A percentile compares a stretch with the other conserved stretches of the same genome.
Evolutionary conservation across 2,797 vertebrate species (phyloP).

Genomic region (Phylloscopus collybita): DNA sequence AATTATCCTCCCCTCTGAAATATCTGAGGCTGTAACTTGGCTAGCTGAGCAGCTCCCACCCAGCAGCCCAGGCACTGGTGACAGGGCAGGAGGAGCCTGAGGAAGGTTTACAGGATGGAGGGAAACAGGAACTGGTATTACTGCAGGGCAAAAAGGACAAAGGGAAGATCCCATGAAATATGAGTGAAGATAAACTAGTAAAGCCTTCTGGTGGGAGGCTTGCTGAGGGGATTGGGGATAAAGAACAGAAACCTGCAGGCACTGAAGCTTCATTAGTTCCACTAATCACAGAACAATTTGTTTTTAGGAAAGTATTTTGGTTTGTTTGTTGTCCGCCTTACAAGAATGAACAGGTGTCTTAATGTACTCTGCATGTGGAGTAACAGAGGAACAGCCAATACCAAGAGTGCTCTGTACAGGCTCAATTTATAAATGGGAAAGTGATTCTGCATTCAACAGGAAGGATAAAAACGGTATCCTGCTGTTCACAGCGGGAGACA

Average conservation of each 20-base stretch:
- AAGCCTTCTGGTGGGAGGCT: not conserved
- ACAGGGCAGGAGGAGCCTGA: not conserved
- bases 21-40: not conserved
- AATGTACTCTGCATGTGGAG: not conserved
- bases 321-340: conserved; percentile 35
- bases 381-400: conserved; percentile 28
- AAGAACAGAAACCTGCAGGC: not conserved
- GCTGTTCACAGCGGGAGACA: conserved; percentile 72
- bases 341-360: conserved; percentile 49
- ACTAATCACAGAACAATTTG: conserved; percentile 40
- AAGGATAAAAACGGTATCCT: conserved; percentile 69
- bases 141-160: not conserved
- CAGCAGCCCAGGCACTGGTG: not conserved
- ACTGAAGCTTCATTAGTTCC: conserved; percentile 21
- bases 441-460: conserved; percentile 66
- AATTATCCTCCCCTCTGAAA: not conserved
- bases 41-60: not conserved
- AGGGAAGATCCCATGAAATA: not conserved
- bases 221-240: not conserved
- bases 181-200: not conserved
- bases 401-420: conserved; percentile 6
- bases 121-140: not conserved
- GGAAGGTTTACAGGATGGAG: not conserved
- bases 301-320: conserved; percentile 16
- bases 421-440: conserved; percentile 63